These are phyloP conservation scores for Nymphalis io DNA, from an alignment of 1,140 invertebrate genomes.

Conservation along the genomic window DNA sequence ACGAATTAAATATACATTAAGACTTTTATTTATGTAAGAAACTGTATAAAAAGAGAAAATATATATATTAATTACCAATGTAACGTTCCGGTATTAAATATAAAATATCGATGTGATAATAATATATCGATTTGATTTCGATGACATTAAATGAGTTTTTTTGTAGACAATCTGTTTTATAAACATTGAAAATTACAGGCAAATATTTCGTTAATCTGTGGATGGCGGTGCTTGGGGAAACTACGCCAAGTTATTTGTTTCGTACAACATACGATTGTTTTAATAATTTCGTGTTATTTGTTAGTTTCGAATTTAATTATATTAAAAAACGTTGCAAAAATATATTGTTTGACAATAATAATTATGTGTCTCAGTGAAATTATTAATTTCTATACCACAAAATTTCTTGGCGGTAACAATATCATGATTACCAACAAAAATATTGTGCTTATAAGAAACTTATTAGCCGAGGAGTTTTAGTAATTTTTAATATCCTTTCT, in stretches of 20 bases:
- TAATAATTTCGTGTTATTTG: slow-evolving; percentile 34
- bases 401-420: slow-evolving; percentile 43
- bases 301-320: slow-evolving; percentile 27
- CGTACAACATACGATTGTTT: slow-evolving; percentile 56
- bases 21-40: too few species aligned
- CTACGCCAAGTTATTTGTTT: slow-evolving; percentile 62
- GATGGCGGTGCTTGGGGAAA: slow-evolving; percentile 71
- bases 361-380: slow-evolving; percentile 31
- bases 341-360: slow-evolving; percentile 23
- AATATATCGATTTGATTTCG: slow-evolving; percentile 2
- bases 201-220: slow-evolving; percentile 33
- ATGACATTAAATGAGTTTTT: background rate
- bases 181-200: background rate
- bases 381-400: slow-evolving; percentile 32
- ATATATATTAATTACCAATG: too few species aligned
- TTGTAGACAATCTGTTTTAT: background rate
- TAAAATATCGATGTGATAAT: background rate
- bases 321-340: slow-evolving; percentile 42
- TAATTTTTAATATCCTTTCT: slow-evolving; percentile 24
- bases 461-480: slow-evolving; percentile 32
- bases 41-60: too few species aligned
- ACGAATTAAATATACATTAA: too few species aligned
- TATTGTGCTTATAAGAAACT: slow-evolving; percentile 52
- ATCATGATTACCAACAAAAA: slow-evolving; percentile 36
- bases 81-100: too few species aligned